Evolutionary conservation across 2,113 vertebrate genomes (phyloP), one percentile per base, ranked within the genome.

Genomic region (Pelodiscus sinensis): DNA sequence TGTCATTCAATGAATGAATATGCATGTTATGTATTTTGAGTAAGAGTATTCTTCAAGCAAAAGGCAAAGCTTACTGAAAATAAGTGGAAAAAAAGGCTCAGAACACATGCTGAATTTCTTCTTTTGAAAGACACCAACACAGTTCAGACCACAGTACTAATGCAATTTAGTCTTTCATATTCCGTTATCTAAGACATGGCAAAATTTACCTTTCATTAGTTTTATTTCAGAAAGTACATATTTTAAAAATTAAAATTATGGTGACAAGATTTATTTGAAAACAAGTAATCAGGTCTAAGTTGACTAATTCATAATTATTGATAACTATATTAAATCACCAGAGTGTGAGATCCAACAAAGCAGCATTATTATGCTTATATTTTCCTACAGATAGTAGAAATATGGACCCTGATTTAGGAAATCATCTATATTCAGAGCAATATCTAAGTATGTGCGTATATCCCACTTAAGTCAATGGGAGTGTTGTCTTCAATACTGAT

Each of bases 1-100:
- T 19, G 85, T 94, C 94, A 94, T 82, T 95, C 89, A 50, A 56
- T 5, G 0, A 79, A 95, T 92, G 93, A 93, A 65, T 85, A 90
- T 3, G 11, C 68, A 31, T 86, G 85, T 85, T 77, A 94, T 85
- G 52, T 62, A 18, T 88, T 29, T 92, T 93, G 19, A 58, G n/a
- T 52, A 8, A 25, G 73, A 86, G 50, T 60, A 50, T 31, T 79
- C 91, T 80, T 79, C 16, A 35, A 62, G 73, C 15, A 44, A 29
- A 57, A 88, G 68, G 57, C 29, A 90, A 93, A 87, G 21, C 35
- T 52, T 88, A 93, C 65, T 85, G 51, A 62, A 95, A 93, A 57
- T 71, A 91, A 71, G 31, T 65, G 24, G 93, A 95, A 92, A 54
- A 27, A 92, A 92, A 81, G 24, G 3, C 57, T 94, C 62, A 86